Conservation (phyloP, 1,140 invertebrate genomes). For the Leptinotarsa defecta region DNA sequence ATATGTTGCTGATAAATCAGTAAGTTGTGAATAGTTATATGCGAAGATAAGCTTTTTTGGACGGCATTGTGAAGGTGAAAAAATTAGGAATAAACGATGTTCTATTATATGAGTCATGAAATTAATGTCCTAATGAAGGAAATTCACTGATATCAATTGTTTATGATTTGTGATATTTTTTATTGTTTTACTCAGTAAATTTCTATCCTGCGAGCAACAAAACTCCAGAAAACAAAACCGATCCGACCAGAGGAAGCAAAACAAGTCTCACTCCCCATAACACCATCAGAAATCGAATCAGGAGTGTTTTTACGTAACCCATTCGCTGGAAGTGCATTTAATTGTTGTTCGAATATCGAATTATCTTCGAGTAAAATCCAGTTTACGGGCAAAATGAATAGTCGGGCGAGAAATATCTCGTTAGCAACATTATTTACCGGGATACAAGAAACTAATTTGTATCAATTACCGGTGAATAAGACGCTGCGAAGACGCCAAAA, state of each 20-base stretch:
- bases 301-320: constrained; percentile 27
- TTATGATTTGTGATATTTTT: too few species aligned
- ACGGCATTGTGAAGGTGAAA: too few species aligned
- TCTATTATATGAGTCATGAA: too few species aligned
- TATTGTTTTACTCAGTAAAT: too few species aligned
- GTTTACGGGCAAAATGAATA: constrained; percentile 23
- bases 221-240: too few species aligned
- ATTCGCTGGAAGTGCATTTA: constrained; percentile 30
- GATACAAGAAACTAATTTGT: constrained; percentile 29
- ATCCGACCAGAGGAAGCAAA: background rate
- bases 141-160: too few species aligned
- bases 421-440: constrained; percentile 31
- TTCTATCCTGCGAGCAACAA: too few species aligned
- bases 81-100: too few species aligned
- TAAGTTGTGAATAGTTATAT: too few species aligned
- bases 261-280: background rate
- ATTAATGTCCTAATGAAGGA: too few species aligned
- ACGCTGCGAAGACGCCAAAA: constrained; percentile 28
- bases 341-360: constrained; percentile 29
- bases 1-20: too few species aligned
- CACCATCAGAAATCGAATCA: constrained; percentile 24
- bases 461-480: constrained; percentile 32
- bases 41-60: too few species aligned
- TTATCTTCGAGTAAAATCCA: constrained; percentile 15
- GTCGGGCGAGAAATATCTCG: constrained; percentile 27